Percentiles rank a stretch among this genome's conserved stretches.
Conservation (phyloP, 2,797 vertebrate species). For the Phylloscopus collybita region DNA sequence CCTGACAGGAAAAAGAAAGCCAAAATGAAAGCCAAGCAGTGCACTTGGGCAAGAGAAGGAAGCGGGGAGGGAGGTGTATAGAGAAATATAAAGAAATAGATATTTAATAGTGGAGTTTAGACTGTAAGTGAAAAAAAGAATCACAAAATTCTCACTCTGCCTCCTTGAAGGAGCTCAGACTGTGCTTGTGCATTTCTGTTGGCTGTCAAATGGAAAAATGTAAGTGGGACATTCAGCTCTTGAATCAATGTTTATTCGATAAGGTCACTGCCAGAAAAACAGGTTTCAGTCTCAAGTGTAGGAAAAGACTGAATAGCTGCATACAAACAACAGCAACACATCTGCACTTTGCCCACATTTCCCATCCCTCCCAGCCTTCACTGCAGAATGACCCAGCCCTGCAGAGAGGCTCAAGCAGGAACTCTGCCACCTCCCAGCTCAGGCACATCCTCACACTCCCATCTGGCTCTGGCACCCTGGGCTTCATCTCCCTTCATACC, state of each 20-base stretch:
- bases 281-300: not conserved
- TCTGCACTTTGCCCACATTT: not conserved
- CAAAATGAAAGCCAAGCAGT: not conserved
- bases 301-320: not conserved
- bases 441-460: not conserved
- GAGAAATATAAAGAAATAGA: not conserved
- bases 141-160: not conserved
- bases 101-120: not conserved
- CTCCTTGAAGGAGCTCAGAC: not conserved
- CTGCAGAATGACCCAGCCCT: not conserved
- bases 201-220: not conserved
- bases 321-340: not conserved
- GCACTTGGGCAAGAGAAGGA: not conserved
- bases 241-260: not conserved
- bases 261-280: conserved; percentile 5
- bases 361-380: not conserved
- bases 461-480: not conserved
- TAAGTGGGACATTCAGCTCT: not conserved
- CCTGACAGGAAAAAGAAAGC: not conserved
- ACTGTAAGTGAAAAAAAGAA: not conserved
- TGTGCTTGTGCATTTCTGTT: not conserved
- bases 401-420: not conserved
- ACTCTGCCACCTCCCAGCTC: not conserved
- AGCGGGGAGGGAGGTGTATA: too few species aligned
- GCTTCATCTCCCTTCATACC: not conserved